Conservation (phyloP, 2,113 vertebrate species). For the Odontesthes bonariensis region DNA sequence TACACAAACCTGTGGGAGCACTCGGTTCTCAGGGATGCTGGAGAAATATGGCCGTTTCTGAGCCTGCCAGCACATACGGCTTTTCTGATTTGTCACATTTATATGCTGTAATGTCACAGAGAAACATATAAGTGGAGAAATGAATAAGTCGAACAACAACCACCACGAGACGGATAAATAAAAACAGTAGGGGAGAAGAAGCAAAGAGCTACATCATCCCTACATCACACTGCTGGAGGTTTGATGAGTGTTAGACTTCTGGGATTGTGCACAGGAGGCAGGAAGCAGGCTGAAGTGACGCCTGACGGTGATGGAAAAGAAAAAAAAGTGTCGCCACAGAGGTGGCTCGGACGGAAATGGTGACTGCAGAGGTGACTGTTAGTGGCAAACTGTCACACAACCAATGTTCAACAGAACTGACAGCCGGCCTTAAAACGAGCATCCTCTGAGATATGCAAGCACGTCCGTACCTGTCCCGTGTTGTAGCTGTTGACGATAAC, state of each 20-base stretch:
- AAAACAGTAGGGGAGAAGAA: neutral
- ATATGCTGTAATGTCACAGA: constrained; percentile 35
- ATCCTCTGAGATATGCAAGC: neutral
- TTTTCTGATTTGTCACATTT: constrained; percentile 58
- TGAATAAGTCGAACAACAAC: constrained; percentile 39
- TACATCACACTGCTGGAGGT: constrained; percentile 12
- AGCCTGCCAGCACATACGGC: constrained; percentile 29
- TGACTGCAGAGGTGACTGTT: constrained; percentile 55
- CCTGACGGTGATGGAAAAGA: constrained; percentile 40
- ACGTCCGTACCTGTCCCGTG: constrained; percentile 90
- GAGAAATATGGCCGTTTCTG: constrained; percentile 53
- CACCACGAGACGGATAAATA: constrained; percentile 34
- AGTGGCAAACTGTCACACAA: constrained; percentile 56
- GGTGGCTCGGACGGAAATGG: constrained; percentile 35
- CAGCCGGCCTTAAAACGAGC: neutral
- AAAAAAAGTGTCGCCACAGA: constrained; percentile 54
- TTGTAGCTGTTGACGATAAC: constrained; percentile 98
- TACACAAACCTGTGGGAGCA: constrained; percentile 62
- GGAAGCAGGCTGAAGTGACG: constrained; percentile 47
- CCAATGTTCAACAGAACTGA: constrained; percentile 23
- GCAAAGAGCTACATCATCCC: constrained; percentile 39
- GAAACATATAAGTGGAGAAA: constrained; percentile 8
- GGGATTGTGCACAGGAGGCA: constrained; percentile 48
- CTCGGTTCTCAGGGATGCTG: constrained; percentile 44
- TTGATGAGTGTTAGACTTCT: constrained; percentile 52